Evolutionary conservation across 1,140 invertebrate species (phyloP).

Genomic region (Cecropterus lyciades): DNA sequence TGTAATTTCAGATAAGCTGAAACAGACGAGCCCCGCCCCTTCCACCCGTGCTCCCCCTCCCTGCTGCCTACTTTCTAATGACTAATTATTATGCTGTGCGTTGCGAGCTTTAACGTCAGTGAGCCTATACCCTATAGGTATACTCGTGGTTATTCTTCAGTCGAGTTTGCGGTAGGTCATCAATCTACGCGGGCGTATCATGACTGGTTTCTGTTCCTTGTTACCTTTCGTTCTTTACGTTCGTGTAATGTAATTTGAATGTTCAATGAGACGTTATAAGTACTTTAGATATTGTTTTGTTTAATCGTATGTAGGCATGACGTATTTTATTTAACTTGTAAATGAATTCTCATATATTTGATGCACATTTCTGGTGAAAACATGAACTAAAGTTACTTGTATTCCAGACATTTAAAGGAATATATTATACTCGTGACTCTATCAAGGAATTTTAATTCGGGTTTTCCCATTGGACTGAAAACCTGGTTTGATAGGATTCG

Average conservation of each 20-base stretch:
- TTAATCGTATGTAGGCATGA: neutral
- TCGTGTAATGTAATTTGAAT: constrained; percentile 26
- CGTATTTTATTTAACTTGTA: neutral
- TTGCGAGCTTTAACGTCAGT: constrained; percentile 78
- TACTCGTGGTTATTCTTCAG: constrained; percentile 51
- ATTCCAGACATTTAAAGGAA: too few relatives aligned
- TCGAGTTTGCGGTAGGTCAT: constrained; percentile 62
- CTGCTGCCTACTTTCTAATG: constrained; percentile 82
- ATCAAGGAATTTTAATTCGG: too few relatives aligned
- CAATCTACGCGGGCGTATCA: constrained; percentile 52
- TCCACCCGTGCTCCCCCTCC: constrained; percentile 49
- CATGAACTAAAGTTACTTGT: too few relatives aligned
- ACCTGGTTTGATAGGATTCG: too few relatives aligned
- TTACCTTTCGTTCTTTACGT: constrained; percentile 33
- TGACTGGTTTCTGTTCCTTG: constrained; percentile 47
- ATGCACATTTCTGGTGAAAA: too few relatives aligned
- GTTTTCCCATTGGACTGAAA: too few relatives aligned
- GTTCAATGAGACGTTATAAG: constrained; percentile 20
- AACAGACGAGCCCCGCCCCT: constrained; percentile 79
- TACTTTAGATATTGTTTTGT: constrained; percentile 19
- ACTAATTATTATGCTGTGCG: constrained; percentile 84
- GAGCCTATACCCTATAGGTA: constrained; percentile 44
- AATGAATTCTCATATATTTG: neutral
- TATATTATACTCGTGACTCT: too few relatives aligned
- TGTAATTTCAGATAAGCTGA: constrained; percentile 84